Base-by-base conservation (phyloP, 1,140 invertebrate species). In the Heliconius congener region DNA sequence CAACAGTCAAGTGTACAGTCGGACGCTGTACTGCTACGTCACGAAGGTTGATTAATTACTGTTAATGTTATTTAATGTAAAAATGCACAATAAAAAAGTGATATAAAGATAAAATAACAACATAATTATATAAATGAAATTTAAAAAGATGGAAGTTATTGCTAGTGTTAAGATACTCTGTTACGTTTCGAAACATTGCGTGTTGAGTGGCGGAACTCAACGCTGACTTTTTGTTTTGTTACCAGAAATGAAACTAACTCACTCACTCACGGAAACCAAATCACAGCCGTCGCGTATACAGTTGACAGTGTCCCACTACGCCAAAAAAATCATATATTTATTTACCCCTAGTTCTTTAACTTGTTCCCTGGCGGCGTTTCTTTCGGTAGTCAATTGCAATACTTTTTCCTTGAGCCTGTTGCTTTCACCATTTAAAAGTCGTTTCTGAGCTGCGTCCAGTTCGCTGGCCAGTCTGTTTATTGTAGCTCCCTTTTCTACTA, bases 401-500 rank as follows among this genome's bases (percentile, higher is more conserved):
- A 94, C 86, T 81, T 88, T 93, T 46, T 94, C 93, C 77, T 91
- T 93, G 8, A 95, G 77, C 16, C 88, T 82, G 0, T 85, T 72
- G 0, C 84, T 76, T 72, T 92, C 91, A 16, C 89, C 91, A 46
- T 83, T 89, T 0, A 89, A 85, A 0, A 94, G 83, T 55, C 89
- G 82, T 34, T 81, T 91, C 74, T 96, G 95, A 0, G 95, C 94
- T 3, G 94, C 90, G 78, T 95, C 93, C n/a, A 96, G 70, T 6
- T 95, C 95, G 13, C 86, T 79, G 13, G 92, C 95, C 0, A 96
- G 78, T 57, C 95, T 88, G 83, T 96, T 95, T 30, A 96, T 95
- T 34, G 93, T 95, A 1, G 89, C 89, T 0, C 95, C 94, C 77
- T 96, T 96, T 42, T 96, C 95, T 74, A 95, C 85, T 11, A 96